A percentile compares a stretch with the other conserved stretches of the same genome.
Conservation (phyloP, 2,113 vertebrate species). For the Penelope pileata region DNA sequence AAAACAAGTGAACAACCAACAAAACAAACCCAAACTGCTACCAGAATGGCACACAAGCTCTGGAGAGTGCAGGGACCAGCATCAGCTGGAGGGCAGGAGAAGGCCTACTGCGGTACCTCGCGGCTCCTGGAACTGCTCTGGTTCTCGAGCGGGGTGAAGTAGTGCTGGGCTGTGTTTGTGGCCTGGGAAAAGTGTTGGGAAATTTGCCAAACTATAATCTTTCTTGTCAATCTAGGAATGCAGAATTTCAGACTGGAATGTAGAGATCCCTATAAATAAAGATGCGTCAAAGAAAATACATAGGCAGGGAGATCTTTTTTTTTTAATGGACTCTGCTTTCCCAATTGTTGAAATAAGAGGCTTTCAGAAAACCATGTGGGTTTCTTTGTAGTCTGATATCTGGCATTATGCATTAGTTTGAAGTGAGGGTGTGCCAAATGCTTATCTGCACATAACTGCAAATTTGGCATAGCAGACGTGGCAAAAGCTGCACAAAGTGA, state of each 20-base stretch:
- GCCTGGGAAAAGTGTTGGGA: background rate
- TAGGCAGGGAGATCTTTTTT: background rate
- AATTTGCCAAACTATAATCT: background rate
- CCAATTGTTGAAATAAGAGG: background rate
- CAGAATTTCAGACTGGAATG: background rate
- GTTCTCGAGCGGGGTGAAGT: background rate
- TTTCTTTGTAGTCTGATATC: background rate
- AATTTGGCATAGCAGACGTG: background rate
- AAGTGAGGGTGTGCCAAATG: background rate
- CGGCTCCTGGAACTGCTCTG: background rate
- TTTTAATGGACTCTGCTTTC: background rate
- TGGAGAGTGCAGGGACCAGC: fast-evolving
- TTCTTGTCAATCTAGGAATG: background rate
- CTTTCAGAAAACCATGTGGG: background rate
- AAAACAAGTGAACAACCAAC: fast-evolving
- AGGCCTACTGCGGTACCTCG: background rate
- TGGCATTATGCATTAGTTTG: background rate
- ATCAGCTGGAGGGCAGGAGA: background rate
- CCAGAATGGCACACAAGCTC: background rate
- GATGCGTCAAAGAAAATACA: background rate
- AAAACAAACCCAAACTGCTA: background rate
- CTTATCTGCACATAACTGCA: background rate
- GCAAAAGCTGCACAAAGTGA: background rate
- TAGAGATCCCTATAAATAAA: background rate
- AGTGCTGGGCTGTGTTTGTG: fast-evolving